A percentile compares a stretch with the other conserved stretches of the same genome.
Conservation (phyloP, 2,888 invertebrate species). For the Hydrotaea cyrtoneurina region DNA sequence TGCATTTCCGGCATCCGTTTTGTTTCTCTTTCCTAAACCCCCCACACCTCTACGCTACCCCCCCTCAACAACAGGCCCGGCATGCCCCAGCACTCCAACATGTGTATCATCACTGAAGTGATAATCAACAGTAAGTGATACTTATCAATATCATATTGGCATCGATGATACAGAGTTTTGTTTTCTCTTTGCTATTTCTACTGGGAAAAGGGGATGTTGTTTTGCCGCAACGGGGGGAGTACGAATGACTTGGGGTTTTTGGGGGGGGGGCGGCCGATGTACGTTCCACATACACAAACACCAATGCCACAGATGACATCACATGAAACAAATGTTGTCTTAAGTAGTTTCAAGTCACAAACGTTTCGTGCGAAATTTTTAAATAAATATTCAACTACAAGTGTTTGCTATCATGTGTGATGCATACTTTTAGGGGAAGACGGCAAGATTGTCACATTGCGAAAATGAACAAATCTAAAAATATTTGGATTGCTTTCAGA, state of each 20-base stretch:
- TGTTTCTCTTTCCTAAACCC: neutral
- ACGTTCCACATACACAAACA: neutral
- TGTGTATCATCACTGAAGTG: constrained; percentile 51
- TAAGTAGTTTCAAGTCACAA: constrained; percentile 52
- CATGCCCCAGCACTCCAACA: constrained; percentile 25
- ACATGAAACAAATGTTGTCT: constrained; percentile 43
- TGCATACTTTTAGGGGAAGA: constrained; percentile 46
- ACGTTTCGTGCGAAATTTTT: constrained; percentile 44
- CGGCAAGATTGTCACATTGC: neutral
- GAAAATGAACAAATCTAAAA: neutral
- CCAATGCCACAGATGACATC: constrained; percentile 34
- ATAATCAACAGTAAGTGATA: constrained; percentile 66
- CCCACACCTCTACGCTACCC: neutral
- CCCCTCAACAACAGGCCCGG: neutral
- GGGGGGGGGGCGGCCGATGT: constrained; percentile 6
- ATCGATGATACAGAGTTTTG: constrained; percentile 45
- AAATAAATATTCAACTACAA: constrained; percentile 39
- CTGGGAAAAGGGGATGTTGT: neutral
- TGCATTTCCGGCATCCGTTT: constrained; percentile 58
- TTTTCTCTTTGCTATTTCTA: constrained; percentile 12
- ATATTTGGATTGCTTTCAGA: neutral
- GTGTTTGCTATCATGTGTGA: neutral
- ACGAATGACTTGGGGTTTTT: neutral
- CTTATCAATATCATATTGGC: constrained; percentile 67
- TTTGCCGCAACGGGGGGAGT: neutral